These are phyloP conservation scores for Zoanthus sansibaricus DNA, from an alignment of 92 coral and sea anemone species.

Conservation along the genomic window DNA sequence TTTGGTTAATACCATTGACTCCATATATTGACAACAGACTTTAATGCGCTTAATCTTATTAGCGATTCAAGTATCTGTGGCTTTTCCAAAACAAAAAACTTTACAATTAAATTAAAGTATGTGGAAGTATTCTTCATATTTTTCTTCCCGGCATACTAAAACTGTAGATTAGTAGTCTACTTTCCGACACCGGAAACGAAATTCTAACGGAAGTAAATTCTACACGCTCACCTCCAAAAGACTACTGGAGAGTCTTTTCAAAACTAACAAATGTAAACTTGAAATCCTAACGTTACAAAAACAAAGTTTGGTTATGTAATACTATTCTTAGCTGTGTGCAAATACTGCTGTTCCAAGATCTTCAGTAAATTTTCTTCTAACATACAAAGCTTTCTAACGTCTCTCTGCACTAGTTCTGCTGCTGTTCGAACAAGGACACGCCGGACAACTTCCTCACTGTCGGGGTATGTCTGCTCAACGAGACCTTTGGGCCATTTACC, in stretches of 20 bases:
- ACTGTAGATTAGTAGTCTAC: neutral
- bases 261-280: no score
- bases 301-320: no score
- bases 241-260: no score
- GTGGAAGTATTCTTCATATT: neutral
- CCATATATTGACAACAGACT: no score
- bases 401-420: constrained; percentile 53
- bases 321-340: no score
- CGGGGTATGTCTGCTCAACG: constrained; percentile 59
- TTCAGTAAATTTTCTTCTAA: constrained; percentile 50
- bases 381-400: constrained; percentile 58
- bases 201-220: neutral
- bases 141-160: constrained; percentile 7
- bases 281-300: no score
- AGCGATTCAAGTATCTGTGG: constrained; percentile 18
- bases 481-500: constrained; percentile 74
- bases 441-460: constrained; percentile 56
- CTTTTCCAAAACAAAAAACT: neutral
- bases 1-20: no score
- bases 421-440: constrained; percentile 61
- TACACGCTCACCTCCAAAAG: neutral
- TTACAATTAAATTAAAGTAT: neutral
- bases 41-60: neutral
- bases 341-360: no score
- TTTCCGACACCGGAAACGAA: neutral